Percentiles rank a stretch among this genome's conserved stretches.
phyloP scores from a whole-genome alignment of 64 coral and sea anemone genomes.

The Pocillopora damicornis region DNA sequence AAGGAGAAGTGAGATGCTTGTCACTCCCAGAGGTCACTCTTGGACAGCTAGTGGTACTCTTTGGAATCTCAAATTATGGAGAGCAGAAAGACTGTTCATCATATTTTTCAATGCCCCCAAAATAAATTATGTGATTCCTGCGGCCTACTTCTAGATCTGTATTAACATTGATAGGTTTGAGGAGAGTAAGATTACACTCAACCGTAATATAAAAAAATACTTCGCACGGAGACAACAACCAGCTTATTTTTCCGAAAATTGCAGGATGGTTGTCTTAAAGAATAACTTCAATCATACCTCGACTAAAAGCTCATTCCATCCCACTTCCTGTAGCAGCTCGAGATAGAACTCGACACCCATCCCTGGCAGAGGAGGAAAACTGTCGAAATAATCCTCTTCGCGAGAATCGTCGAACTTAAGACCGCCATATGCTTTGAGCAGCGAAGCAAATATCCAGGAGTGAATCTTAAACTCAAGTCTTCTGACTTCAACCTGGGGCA shows the following conservation, averaged over 20 bases:
- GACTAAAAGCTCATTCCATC: conserved; percentile 46
- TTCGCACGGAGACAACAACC: too few relatives aligned
- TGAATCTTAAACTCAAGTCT: conserved; percentile 62
- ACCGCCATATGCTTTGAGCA: not conserved
- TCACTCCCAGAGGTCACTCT: too few relatives aligned
- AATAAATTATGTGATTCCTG: too few relatives aligned
- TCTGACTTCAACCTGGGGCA: conserved; percentile 16
- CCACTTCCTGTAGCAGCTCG: conserved; percentile 47
- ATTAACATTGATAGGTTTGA: too few relatives aligned
- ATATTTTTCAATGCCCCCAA: too few relatives aligned
- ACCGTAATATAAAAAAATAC: too few relatives aligned
- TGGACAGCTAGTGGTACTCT: too few relatives aligned
- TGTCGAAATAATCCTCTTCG: conserved; percentile 23
- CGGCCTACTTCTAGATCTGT: too few relatives aligned
- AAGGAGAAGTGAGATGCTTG: too few relatives aligned
- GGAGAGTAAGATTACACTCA: too few relatives aligned
- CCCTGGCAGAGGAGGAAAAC: conserved; percentile 58
- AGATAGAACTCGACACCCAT: conserved; percentile 64
- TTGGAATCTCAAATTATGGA: too few relatives aligned
- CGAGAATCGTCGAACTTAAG: not conserved
- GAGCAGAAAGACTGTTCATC: too few relatives aligned
- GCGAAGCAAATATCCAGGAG: conserved; percentile 65
- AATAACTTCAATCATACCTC: conserved; percentile 36
- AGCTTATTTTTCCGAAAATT: not conserved
- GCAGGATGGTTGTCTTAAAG: not conserved